Evolutionary conservation across 2,797 vertebrate genomes (phyloP), one percentile per base, ranked within the genome.

Genomic region (Xenops minutus): DNA sequence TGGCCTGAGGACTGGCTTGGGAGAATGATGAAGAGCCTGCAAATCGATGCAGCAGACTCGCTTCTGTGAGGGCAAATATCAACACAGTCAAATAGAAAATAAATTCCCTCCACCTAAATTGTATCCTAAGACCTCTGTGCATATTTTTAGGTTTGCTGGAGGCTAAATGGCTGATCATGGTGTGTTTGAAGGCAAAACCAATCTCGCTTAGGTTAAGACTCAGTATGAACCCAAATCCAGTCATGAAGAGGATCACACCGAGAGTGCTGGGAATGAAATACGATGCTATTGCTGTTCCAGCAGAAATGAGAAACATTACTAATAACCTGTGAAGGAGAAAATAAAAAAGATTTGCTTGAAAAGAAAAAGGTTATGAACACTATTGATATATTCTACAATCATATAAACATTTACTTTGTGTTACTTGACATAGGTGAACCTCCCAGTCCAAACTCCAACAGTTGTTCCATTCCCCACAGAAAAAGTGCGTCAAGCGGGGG

Each of bases 361-460:
- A 96, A 95, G 85, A 92, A 96, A 95, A 91, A 91, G 62, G 72
- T 93, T 80, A 90, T 87, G 43, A 85, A 89, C 37, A 93, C 92
- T 5, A 62, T 0, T 73, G 67, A 71, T 78, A 69, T 39, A 91
- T 71, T 91, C 86, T 55, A 91, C 69, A 69, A 51, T 54, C 75
- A 74, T 12, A 64, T 24, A 94, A 96, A 89, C 82, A 94, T 91
- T 98, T 98, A 99, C 99, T 99, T 98, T 95, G 98, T 87, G 97
- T 99, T 99, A 95, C 98, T 99, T 96, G 99, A 99, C 99, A 99
- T 98, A 73, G 99, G 98, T 22, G 99, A 99, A 75, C 99, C 99
- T 95, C 99, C 99, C 66, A 99, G 97, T 76, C 98, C 99, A 94
- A 99, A 99, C 95, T 99, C 98, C 87, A 99, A 98, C 68, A 98